Base-by-base conservation (phyloP, 2,888 invertebrate species). In the Eupelmus urozonus region DNA sequence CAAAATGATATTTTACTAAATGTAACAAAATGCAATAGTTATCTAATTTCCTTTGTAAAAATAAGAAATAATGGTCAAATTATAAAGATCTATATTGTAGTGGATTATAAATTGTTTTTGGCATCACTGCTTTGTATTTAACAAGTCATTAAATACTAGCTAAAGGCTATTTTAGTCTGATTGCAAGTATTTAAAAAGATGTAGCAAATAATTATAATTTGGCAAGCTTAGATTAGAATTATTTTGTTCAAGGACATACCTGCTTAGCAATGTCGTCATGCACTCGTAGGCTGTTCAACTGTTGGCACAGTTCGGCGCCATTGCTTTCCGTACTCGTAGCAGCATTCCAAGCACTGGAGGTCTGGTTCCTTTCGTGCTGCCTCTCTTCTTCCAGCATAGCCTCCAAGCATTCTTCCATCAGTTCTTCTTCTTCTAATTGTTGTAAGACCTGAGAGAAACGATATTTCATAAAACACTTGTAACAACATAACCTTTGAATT, bases 391-490 rank as follows among this genome's bases (percentile, higher is more conserved):
- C 95, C 75, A 95, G 86, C 94, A 96, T 96, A 3, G 95, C 96
- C 85, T 96, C 95, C 83, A 96, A 93, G 87, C 96, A 96, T 87
- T 96, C 95, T 87, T 96, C 95, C 95, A 96, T 96, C 16, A 96
- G 88, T 13, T 96, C 96, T 85, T 96, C 96, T 85, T 96, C 96
- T 86, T 96, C 96, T 23, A 96, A 88, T 85, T 96, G 94, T 60
- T 80, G 80, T 53, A 80, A 71, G 27, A 80, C 80, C 80, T 80
- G n/a, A n/a, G n/a, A n/a, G n/a, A n/a, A n/a, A n/a, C n/a, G n/a
- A n/a, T n/a, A n/a, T n/a, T n/a, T n/a, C n/a, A n/a, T n/a, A n/a
- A n/a, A n/a, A n/a, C n/a, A n/a, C n/a, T n/a, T n/a, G n/a, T n/a
- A n/a, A n/a, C n/a, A n/a, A n/a, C n/a, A n/a, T n/a, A n/a, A n/a